These are phyloP conservation scores for Bombus fervidus DNA, from an alignment of 1,140 invertebrate species.

Conservation along the genomic window DNA sequence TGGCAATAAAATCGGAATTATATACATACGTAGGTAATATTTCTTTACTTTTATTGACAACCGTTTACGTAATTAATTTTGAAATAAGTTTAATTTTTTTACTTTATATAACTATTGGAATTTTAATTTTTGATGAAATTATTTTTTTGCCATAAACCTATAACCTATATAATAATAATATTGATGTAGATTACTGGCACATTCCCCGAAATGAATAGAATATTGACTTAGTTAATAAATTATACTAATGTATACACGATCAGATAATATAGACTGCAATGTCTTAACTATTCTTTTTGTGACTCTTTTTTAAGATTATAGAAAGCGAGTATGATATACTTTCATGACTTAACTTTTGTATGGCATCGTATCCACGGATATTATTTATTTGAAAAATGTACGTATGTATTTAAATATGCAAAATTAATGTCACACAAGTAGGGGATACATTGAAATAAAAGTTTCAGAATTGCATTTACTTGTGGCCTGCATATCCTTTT, in stretches of 20 bases:
- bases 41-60: not conserved
- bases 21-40: not conserved
- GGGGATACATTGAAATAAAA: constrained; percentile 15
- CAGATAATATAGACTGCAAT: not conserved
- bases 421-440: constrained; percentile 19
- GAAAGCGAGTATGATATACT: constrained; percentile 28
- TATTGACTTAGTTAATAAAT: not conserved
- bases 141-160: not conserved
- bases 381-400: constrained; percentile 20
- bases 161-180: not conserved
- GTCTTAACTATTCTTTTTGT: not conserved
- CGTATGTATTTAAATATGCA: constrained; percentile 15
- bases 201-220: constrained; percentile 58
- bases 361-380: constrained; percentile 71
- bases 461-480: constrained; percentile 70
- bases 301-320: not conserved
- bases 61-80: not conserved
- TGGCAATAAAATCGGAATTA: not conserved
- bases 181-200: constrained; percentile 69
- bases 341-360: constrained; percentile 48
- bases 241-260: not conserved
- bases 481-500: constrained; percentile 72
- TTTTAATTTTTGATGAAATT: not conserved
- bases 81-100: not conserved
- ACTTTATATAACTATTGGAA: not conserved